Evolutionary conservation across 2,113 vertebrate species (phyloP), one percentile per base, ranked within the genome.

Genomic region (Podarcis cretensis): DNA sequence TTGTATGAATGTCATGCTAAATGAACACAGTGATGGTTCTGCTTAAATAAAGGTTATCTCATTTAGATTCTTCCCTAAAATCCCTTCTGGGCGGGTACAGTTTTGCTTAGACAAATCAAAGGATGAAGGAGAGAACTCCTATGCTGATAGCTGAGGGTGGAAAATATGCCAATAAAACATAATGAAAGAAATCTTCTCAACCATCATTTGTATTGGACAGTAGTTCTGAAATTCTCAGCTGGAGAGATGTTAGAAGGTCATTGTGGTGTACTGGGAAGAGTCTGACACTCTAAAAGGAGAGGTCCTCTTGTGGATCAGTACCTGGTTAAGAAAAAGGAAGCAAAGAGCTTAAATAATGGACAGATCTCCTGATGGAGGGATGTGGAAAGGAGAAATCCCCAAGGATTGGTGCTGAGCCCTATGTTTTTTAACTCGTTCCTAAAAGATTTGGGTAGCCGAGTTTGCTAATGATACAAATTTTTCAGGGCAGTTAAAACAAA

Each of bases 1-100:
- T 92, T 94, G 93, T 95, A 90, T 88, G 93, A 89, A 89, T 84
- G 92, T 85, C 93, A 92, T 76, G 81, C 48, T 88, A 92, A 92
- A 91, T 85, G 84, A 89, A 90, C 69, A 92, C 92, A 92, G 71
- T 54, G 6, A 92, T 77, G 27, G 48, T 91, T 93, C 59, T 91
- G 32, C 66, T 40, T 90, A 75, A 65, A 21, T 73, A 37, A 85
- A 82, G n/a, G 35, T 89, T 82, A 75, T 90, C 65, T 88, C 20
- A 57, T 78, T 73, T 78, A 69, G 30, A 3, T 83, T 82, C 7
- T 73, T 80, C 89, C 91, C 89, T 83, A 66, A 85, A 88, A 57
- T 30, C 90, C 9, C 0, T 3, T 7, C 7, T 2, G 1, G 69
- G 89, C 92, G 87, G 91, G 83, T 71, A 91, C 63, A 57, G 32